Conservation (phyloP, 2,797 vertebrate genomes). For the Monodelphis domestica region DNA sequence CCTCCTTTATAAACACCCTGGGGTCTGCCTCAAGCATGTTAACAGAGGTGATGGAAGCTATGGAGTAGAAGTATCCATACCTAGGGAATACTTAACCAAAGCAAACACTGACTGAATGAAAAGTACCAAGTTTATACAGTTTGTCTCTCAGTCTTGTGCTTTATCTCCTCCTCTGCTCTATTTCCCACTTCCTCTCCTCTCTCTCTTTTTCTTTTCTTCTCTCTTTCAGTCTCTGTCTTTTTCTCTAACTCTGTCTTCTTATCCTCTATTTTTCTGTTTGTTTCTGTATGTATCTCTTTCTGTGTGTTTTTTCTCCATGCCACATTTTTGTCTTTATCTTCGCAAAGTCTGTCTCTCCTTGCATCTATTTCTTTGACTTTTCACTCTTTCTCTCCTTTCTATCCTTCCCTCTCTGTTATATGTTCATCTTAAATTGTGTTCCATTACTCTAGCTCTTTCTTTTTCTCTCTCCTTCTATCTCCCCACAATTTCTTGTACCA, state of each 20-base stretch:
- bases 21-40: background rate
- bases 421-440: background rate
- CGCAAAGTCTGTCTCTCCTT: background rate
- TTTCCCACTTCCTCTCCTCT: background rate
- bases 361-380: background rate
- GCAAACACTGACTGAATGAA: background rate
- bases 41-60: background rate
- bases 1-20: background rate
- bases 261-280: background rate
- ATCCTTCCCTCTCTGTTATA: background rate
- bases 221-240: background rate
- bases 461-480: background rate
- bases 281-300: too few relatives aligned
- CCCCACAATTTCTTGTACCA: background rate
- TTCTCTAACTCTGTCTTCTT: background rate
- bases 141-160: background rate
- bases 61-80: rapidly evolving
- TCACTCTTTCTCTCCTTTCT: background rate
- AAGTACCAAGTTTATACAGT: background rate
- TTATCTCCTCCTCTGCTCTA: background rate
- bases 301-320: background rate
- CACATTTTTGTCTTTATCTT: background rate
- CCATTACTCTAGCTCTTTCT: background rate
- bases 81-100: background rate
- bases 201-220: background rate